phyloP scores from a whole-genome alignment of 2,888 invertebrate species.

The Trichogramma dendrolimi region DNA sequence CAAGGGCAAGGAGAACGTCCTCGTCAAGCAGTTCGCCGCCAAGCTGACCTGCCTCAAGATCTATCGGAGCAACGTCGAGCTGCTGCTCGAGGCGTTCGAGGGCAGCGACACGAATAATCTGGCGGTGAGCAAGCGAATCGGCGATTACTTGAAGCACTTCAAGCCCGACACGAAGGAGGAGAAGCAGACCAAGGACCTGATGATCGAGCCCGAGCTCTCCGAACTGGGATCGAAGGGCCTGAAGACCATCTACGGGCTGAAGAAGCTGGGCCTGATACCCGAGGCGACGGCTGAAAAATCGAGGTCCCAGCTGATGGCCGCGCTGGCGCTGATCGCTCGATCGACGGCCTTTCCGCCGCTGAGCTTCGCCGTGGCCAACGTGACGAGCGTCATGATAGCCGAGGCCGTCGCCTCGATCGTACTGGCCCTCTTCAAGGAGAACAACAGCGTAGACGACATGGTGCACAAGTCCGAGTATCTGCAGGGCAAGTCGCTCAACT shows the following conservation, averaged over 20 bases:
- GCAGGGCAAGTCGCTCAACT: constrained; percentile 24
- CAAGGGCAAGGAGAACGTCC: constrained; percentile 11
- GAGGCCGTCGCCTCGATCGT: constrained; percentile 19
- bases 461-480: constrained; percentile 21
- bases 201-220: constrained; percentile 19
- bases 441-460: constrained; percentile 20
- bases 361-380: constrained; percentile 20
- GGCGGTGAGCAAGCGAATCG: constrained; percentile 12
- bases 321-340: constrained; percentile 11
- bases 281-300: constrained; percentile 10
- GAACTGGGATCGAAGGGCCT: constrained; percentile 20
- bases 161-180: constrained; percentile 24
- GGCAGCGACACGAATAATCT: constrained; percentile 17
- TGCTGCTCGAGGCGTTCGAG: constrained; percentile 19
- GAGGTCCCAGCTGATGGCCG: constrained; percentile 17
- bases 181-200: constrained; percentile 23
- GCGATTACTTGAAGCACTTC: constrained; percentile 26
- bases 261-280: constrained; percentile 7
- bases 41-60: constrained; percentile 22
- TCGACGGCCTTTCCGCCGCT: constrained; percentile 23
- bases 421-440: constrained; percentile 19
- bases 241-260: constrained; percentile 20
- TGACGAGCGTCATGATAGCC: constrained; percentile 19
- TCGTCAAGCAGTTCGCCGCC: constrained; percentile 21
- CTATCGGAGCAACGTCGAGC: constrained; percentile 17